These are phyloP conservation scores for Apostichopus japonicus DNA, from an alignment of 35 echinoderm and acorn worm species.

Conservation along the genomic window DNA sequence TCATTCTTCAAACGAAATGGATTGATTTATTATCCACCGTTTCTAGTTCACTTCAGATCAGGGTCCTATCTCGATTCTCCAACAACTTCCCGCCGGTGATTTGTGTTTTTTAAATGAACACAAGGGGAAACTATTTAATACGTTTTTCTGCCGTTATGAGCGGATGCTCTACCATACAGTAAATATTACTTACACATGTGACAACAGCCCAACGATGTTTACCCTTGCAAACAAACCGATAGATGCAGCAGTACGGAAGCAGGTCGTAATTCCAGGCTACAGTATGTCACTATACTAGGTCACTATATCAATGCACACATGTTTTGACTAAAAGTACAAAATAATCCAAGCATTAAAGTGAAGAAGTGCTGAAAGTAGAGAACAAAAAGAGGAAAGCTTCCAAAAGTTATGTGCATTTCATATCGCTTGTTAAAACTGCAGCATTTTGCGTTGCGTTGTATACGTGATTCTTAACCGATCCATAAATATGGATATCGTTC, in stretches of 20 bases:
- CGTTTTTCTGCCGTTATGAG: not conserved
- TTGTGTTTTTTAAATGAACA: not conserved
- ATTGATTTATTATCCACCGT: not conserved
- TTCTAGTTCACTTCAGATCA: not conserved
- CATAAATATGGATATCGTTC: too few relatives aligned
- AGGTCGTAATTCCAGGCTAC: not conserved
- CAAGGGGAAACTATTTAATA: not conserved
- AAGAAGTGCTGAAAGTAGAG: too few relatives aligned
- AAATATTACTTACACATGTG: constrained; percentile 20
- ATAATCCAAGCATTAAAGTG: too few relatives aligned
- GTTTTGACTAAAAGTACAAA: too few relatives aligned
- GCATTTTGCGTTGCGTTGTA: too few relatives aligned
- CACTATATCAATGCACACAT: too few relatives aligned
- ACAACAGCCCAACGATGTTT: not conserved
- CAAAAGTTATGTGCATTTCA: too few relatives aligned
- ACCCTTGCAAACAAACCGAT: not conserved
- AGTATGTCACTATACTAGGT: too few relatives aligned
- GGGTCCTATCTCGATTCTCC: not conserved
- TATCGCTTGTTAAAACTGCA: too few relatives aligned
- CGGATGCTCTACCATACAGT: not conserved
- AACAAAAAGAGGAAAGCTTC: too few relatives aligned
- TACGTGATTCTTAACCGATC: too few relatives aligned
- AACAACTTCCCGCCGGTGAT: not conserved
- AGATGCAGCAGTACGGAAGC: not conserved
- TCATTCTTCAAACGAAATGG: not conserved